phyloP scores from a whole-genome alignment of 2,797 vertebrate species.

The Muscicapa comitata region DNA sequence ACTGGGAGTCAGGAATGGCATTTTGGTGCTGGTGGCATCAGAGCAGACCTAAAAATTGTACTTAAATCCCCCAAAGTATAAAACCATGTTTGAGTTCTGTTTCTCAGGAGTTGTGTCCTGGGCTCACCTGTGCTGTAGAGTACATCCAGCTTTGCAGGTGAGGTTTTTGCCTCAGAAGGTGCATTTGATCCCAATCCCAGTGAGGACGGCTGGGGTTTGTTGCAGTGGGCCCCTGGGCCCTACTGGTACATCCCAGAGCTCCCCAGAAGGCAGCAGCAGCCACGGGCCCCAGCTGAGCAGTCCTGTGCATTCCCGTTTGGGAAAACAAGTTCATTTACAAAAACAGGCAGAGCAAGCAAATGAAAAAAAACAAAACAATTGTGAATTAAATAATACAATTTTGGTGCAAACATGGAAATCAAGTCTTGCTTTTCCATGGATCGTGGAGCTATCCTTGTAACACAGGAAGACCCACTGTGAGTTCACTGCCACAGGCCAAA shows the following conservation, averaged over 20 bases:
- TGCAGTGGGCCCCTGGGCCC: rapidly evolving
- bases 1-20: neutral
- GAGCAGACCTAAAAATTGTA: neutral
- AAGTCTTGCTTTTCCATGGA: neutral
- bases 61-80: rapidly evolving
- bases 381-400: neutral
- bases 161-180: neutral
- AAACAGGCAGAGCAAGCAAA: neutral
- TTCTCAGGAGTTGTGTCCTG: neutral
- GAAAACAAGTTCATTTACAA: neutral
- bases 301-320: neutral
- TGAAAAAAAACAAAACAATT: neutral
- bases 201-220: neutral
- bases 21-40: neutral
- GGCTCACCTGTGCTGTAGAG: neutral
- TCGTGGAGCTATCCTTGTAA: neutral
- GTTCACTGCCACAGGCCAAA: neutral
- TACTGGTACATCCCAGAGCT: neutral
- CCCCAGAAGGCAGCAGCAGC: neutral
- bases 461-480: neutral
- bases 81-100: neutral
- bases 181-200: rapidly evolving
- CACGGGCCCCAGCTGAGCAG: neutral
- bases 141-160: neutral
- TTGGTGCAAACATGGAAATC: neutral